These are phyloP conservation scores for Bactericera cockerelli DNA, from an alignment of 1,140 invertebrate genomes.

Conservation along the genomic window DNA sequence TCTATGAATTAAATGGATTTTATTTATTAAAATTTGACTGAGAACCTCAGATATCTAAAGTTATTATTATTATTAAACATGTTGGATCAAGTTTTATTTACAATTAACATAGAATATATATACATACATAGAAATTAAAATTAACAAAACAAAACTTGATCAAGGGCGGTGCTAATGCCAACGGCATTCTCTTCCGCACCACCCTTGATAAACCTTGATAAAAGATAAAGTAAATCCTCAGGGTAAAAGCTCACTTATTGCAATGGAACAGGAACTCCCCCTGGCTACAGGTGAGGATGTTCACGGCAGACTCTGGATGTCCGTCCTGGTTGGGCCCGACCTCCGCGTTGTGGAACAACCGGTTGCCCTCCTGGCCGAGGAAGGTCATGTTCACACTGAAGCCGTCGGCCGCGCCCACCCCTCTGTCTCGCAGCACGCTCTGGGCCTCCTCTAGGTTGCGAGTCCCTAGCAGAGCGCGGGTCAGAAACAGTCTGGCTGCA, in stretches of 20 bases:
- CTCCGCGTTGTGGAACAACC: conserved; percentile 62
- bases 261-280: conserved; percentile 53
- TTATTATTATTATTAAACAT: too few relatives aligned
- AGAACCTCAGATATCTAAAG: too few relatives aligned
- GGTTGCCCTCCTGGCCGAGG: conserved; percentile 43
- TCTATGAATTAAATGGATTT: too few relatives aligned
- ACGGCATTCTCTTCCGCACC: too few relatives aligned
- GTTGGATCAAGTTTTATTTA: too few relatives aligned
- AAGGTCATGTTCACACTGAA: conserved; percentile 74
- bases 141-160: too few relatives aligned
- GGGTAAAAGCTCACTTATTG: conserved; percentile 68
- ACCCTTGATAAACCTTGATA: too few relatives aligned
- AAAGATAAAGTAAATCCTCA: too few relatives aligned
- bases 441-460: conserved; percentile 50
- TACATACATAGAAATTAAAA: too few relatives aligned
- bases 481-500: conserved; percentile 65
- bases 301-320: conserved; percentile 42
- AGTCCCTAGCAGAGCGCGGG: conserved; percentile 48
- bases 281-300: conserved; percentile 46
- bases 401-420: conserved; percentile 59
- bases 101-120: too few relatives aligned
- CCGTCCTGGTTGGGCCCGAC: conserved; percentile 45
- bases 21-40: too few relatives aligned
- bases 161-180: too few relatives aligned
- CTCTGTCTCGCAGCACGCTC: conserved; percentile 50